Conservation (phyloP, 2,113 vertebrate species). For the Sceloporus undulatus region DNA sequence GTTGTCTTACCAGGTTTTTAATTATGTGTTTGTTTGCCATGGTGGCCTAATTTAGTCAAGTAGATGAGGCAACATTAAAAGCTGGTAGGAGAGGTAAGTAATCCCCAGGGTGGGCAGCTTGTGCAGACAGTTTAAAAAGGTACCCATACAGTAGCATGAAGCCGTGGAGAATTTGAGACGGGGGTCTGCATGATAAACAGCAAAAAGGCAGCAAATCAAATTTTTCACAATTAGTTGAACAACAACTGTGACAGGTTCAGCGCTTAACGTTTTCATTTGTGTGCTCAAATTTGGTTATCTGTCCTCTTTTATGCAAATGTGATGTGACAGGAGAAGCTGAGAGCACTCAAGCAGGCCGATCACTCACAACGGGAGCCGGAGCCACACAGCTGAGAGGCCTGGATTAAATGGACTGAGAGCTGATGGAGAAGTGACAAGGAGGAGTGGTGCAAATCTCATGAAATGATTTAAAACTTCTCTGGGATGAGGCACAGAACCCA, state of each 20-base stretch:
- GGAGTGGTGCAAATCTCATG: slow-evolving; percentile 79
- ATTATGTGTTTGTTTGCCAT: slow-evolving; percentile 88
- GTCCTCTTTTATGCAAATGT: slow-evolving; percentile 91
- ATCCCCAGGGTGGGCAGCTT: slow-evolving; percentile 82
- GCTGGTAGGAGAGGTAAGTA: slow-evolving; percentile 87
- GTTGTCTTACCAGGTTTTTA: slow-evolving; percentile 84
- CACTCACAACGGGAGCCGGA: slow-evolving; percentile 88
- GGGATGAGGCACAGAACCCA: slow-evolving; percentile 72
- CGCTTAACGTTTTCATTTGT: slow-evolving; percentile 88
- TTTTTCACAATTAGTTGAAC: slow-evolving; percentile 99
- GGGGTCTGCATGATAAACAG: slow-evolving; percentile 88
- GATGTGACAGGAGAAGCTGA: slow-evolving; percentile 90
- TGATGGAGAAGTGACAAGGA: slow-evolving; percentile 85
- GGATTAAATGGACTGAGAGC: slow-evolving; percentile 84
- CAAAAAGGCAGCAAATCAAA: slow-evolving; percentile 90
- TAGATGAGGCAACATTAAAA: slow-evolving; percentile 88
- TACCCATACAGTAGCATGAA: slow-evolving; percentile 75
- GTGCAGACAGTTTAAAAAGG: slow-evolving; percentile 83
- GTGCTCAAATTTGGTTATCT: slow-evolving; percentile 97
- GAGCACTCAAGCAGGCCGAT: slow-evolving; percentile 84
- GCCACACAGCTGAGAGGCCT: slow-evolving; percentile 78
- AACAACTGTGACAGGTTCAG: slow-evolving; percentile 93
- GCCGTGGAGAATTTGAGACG: slow-evolving; percentile 81
- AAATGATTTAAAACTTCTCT: slow-evolving; percentile 85
- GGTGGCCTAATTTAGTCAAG: slow-evolving; percentile 87